Percentiles rank a stretch among this genome's conserved stretches.
Evolutionary conservation across 2,113 vertebrate genomes (phyloP).

Genomic region (Ahaetulla prasina): DNA sequence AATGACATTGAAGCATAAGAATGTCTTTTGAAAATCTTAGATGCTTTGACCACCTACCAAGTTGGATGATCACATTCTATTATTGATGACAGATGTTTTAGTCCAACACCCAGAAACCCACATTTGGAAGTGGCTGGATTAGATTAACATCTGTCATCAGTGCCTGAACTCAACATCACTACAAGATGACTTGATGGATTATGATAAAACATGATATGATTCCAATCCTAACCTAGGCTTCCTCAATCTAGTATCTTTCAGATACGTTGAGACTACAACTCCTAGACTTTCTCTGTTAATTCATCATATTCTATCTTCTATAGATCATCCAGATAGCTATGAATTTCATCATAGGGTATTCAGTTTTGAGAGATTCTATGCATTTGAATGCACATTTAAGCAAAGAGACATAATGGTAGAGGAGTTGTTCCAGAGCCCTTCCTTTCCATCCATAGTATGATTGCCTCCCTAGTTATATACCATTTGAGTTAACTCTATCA

Average conservation of each 20-base stretch:
- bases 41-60: slow-evolving; percentile 33
- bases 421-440: not conserved
- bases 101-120: not conserved
- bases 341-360: not conserved
- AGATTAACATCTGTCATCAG: not conserved
- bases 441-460: not conserved
- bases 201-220: not conserved
- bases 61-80: slow-evolving; percentile 42
- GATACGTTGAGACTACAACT: not conserved
- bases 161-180: not conserved
- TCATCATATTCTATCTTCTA: not conserved
- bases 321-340: not conserved
- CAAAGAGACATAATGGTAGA: not conserved
- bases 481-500: not conserved
- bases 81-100: not conserved
- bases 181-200: not conserved
- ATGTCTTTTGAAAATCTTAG: slow-evolving; percentile 9
- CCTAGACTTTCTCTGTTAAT: not conserved
- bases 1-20: slow-evolving; percentile 28
- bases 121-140: not conserved
- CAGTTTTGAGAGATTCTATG: not conserved
- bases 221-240: not conserved
- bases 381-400: not conserved
- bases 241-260: not conserved
- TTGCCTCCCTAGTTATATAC: not conserved